Base-by-base conservation (phyloP, 2,888 invertebrate genomes). In the Empis stercorea region DNA sequence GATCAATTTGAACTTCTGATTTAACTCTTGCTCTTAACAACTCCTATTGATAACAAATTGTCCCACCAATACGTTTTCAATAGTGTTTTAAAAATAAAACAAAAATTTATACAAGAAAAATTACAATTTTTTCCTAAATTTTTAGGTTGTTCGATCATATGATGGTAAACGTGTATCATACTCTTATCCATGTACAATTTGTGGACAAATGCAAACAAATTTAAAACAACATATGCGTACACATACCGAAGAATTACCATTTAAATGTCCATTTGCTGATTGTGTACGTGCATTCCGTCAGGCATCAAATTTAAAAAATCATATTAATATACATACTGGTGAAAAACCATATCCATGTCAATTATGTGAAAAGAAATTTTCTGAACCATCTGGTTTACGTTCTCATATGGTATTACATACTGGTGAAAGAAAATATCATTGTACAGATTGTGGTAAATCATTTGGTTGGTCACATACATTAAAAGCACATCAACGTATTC, bases 281-380 rank as follows among this genome's bases (percentile, higher is more conserved):
- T 53, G 53, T 30, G 49, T 42, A 3, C 46, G 45, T 14, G 43
- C 39, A 10, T 54, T 54, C 37, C 38, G 48, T 4, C 53, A 54
- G 16, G 30, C 36, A 10, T 43, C 47, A 9, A 52, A 51, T 20
- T 48, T 47, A 30, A 48, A 49, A 20, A 48, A 47, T n/a, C 53
- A 54, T 20, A 13, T 51, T 1, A 49, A 54, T 30, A 51, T 48
- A 6, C 53, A 54, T 39, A 54, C 52, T 3, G 52, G 52, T 3
- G 30, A 46, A 16, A 54, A 51, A 32, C 53, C 53, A 3, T 54
- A 52, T 42, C 42, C 44, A 42, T 54, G 53, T 45, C 36, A 43
- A 30, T 16, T 48, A 7, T 54, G 53, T 32, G 48, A 48, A 1
- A 46, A 45, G 20, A 40, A 48, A 5, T 54, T 54, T 30, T 39